A percentile compares a stretch with the other conserved stretches of the same genome.
These are phyloP conservation scores for Acanthoscelides obtectus DNA, from an alignment of 2,888 invertebrate genomes.

Conservation along the genomic window DNA sequence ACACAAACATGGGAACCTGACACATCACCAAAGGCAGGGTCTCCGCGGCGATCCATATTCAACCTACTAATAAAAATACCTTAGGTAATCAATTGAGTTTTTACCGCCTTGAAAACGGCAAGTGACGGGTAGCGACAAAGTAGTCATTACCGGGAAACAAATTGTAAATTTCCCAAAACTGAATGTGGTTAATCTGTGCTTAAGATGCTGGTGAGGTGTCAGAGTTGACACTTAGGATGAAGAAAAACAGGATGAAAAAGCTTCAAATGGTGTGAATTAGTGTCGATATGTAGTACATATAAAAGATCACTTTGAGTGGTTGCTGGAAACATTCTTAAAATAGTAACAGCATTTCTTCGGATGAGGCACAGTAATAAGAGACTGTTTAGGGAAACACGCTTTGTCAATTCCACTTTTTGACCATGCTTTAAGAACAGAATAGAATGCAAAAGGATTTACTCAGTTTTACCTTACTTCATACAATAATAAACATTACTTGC, in stretches of 20 bases:
- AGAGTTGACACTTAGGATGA: neutral
- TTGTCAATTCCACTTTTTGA: no score
- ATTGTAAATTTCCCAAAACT: neutral
- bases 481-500: no score
- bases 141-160: neutral
- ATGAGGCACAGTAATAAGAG: neutral
- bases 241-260: neutral
- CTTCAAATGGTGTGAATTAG: neutral
- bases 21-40: constrained; percentile 16
- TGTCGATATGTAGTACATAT: neutral
- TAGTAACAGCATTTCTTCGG: neutral
- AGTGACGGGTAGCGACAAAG: constrained; percentile 5
- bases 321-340: neutral
- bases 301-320: neutral
- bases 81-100: constrained; percentile 23
- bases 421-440: no score
- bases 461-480: no score
- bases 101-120: constrained; percentile 10
- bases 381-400: no score
- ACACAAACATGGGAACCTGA: constrained; percentile 22
- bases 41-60: constrained; percentile 8
- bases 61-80: constrained; percentile 22
- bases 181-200: neutral
- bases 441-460: no score
- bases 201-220: neutral